These are phyloP conservation scores for Tipula lateralis DNA, from an alignment of 2,888 invertebrate species.

Conservation along the genomic window DNA sequence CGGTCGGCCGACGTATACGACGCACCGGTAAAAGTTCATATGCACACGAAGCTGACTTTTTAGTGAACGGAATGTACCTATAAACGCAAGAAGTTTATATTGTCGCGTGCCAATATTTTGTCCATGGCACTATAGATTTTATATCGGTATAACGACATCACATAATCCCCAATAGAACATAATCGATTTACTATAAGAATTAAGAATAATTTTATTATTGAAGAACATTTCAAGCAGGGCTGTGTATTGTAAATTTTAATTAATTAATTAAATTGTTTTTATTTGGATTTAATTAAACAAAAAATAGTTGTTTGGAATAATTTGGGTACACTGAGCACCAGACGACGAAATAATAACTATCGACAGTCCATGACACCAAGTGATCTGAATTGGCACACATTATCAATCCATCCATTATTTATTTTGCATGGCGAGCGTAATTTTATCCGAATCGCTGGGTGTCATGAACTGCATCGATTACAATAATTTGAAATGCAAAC, in stretches of 20 bases:
- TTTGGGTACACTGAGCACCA: not conserved
- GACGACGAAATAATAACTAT: not conserved
- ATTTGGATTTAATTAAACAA: not conserved
- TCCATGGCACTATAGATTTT: not conserved
- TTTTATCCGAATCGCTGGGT: too few species aligned
- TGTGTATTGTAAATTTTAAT: conserved; percentile 27
- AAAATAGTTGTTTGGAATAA: too few species aligned
- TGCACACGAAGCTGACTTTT: conserved; percentile 91
- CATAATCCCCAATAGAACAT: not conserved
- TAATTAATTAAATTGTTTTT: not conserved
- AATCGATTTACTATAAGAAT: not conserved
- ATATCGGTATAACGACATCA: not conserved
- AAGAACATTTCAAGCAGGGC: conserved; percentile 29
- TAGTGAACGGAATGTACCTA: conserved; percentile 97
- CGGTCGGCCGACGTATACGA: conserved; percentile 65
- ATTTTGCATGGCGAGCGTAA: too few species aligned
- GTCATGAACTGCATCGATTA: too few species aligned
- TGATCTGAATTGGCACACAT: too few species aligned
- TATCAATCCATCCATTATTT: too few species aligned
- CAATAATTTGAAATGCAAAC: not conserved
- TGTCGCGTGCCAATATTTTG: not conserved
- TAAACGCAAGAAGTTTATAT: conserved; percentile 47
- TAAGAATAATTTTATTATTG: not conserved
- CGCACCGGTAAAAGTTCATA: conserved; percentile 75
- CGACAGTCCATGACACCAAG: too few species aligned